Percentiles rank a stretch among this genome's conserved stretches.
Evolutionary conservation across 2,888 invertebrate species (phyloP).

Genomic region (Tupiocoris notatus): DNA sequence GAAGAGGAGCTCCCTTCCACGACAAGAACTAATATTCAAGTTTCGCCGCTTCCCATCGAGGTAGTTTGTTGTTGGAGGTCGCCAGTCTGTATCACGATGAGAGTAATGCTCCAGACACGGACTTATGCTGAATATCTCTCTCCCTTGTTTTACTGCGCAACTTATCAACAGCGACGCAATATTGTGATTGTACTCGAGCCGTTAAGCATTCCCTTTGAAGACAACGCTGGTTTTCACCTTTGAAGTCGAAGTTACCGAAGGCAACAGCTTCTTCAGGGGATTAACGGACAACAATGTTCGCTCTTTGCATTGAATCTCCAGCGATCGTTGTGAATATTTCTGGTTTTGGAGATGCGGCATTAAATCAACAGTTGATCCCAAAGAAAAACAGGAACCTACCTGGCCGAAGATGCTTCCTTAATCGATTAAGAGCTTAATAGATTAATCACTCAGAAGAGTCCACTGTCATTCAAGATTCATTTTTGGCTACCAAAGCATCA

Average conservation of each 20-base stretch:
- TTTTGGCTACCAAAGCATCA: too few relatives aligned
- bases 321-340: too few relatives aligned
- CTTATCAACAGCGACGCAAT: not conserved
- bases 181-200: not conserved
- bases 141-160: not conserved
- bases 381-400: too few relatives aligned
- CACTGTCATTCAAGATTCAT: too few relatives aligned
- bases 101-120: constrained; percentile 33
- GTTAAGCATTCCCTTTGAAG: not conserved
- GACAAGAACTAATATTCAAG: constrained; percentile 38
- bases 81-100: constrained; percentile 36
- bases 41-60: constrained; percentile 8
- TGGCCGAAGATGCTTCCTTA: too few relatives aligned
- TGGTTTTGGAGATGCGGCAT: too few relatives aligned
- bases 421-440: too few relatives aligned
- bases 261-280: not conserved
- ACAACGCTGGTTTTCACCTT: not conserved
- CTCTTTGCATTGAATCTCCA: not conserved
- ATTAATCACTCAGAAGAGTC: too few relatives aligned
- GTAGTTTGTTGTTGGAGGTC: constrained; percentile 35
- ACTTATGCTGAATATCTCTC: constrained; percentile 15
- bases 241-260: not conserved
- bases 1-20: constrained; percentile 2
- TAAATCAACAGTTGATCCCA: too few relatives aligned
- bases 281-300: not conserved